These are phyloP conservation scores for Drosophila auraria DNA, from an alignment of 1,140 invertebrate genomes.

Conservation along the genomic window DNA sequence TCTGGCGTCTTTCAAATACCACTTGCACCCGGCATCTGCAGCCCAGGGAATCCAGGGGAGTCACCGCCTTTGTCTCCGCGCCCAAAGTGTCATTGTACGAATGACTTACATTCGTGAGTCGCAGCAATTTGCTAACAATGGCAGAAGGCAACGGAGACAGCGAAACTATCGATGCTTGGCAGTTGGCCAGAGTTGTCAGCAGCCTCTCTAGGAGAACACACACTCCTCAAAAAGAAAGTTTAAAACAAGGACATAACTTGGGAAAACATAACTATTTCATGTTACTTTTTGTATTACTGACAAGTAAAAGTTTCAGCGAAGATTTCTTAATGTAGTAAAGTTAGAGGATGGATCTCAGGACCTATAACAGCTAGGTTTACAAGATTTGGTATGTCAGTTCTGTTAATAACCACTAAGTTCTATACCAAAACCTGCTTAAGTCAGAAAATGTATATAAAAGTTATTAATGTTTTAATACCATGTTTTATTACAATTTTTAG, in stretches of 20 bases:
- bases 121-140: constrained; percentile 41
- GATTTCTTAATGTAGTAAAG: not conserved
- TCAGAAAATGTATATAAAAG: not conserved
- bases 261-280: not conserved
- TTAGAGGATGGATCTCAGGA: not conserved
- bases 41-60: not conserved
- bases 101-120: constrained; percentile 69
- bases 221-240: constrained; percentile 1
- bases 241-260: constrained; percentile 7
- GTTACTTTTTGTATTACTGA: not conserved
- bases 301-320: not conserved
- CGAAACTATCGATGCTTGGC: constrained; percentile 49
- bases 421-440: not conserved
- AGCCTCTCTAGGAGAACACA: constrained; percentile 16
- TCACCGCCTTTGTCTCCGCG: constrained; percentile 34
- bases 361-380: no score
- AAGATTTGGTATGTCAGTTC: not conserved
- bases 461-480: no score
- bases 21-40: constrained; percentile 13
- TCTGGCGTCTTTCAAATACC: constrained; percentile 22
- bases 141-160: constrained; percentile 11
- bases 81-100: constrained; percentile 74
- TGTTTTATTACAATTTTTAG: no score
- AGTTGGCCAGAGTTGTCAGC: constrained; percentile 25
- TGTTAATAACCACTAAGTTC: no score